A percentile compares a stretch with the other conserved stretches of the same genome.
Evolutionary conservation across 2,888 invertebrate species (phyloP).

Genomic region (Diarsia brunnea): DNA sequence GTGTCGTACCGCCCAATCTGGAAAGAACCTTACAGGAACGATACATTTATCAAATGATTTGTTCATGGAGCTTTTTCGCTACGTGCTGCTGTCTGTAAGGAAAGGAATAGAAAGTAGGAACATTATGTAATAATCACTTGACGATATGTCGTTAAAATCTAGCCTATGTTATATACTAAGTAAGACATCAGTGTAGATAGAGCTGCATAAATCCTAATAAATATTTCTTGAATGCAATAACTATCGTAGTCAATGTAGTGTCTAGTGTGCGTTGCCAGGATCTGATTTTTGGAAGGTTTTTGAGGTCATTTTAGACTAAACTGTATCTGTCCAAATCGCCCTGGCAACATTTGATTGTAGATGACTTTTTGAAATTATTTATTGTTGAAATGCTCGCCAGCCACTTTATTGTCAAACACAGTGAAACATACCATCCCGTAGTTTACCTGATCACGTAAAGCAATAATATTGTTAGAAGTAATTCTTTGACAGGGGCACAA

Average conservation of each 20-base stretch:
- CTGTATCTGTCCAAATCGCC: slow-evolving; percentile 13
- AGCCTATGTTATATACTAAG: slow-evolving; percentile 43
- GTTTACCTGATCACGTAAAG: neutral
- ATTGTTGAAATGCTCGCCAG: slow-evolving; percentile 1
- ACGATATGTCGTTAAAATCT: slow-evolving; percentile 42
- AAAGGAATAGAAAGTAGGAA: slow-evolving; percentile 24
- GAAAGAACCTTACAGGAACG: neutral
- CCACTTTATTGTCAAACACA: neutral
- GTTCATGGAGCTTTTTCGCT: slow-evolving; percentile 18
- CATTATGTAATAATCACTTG: slow-evolving; percentile 39
- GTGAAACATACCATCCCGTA: slow-evolving; percentile 8
- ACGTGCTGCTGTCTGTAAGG: slow-evolving; percentile 17
- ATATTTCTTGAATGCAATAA: slow-evolving; percentile 48
- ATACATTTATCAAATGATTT: slow-evolving; percentile 6
- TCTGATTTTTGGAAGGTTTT: slow-evolving; percentile 3
- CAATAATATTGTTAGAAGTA: neutral
- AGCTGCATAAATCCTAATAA: slow-evolving; percentile 36
- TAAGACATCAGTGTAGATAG: slow-evolving; percentile 50
- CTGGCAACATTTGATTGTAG: slow-evolving; percentile 36
- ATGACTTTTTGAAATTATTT: slow-evolving; percentile 22
- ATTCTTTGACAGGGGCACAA: neutral
- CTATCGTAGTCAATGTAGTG: slow-evolving; percentile 40
- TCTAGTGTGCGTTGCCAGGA: slow-evolving; percentile 34
- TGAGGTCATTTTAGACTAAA: neutral
- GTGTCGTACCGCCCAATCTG: slow-evolving; percentile 20